A percentile compares a stretch with the other conserved stretches of the same genome.
Conservation (phyloP, 1,140 invertebrate species). For the Samia ricini region DNA sequence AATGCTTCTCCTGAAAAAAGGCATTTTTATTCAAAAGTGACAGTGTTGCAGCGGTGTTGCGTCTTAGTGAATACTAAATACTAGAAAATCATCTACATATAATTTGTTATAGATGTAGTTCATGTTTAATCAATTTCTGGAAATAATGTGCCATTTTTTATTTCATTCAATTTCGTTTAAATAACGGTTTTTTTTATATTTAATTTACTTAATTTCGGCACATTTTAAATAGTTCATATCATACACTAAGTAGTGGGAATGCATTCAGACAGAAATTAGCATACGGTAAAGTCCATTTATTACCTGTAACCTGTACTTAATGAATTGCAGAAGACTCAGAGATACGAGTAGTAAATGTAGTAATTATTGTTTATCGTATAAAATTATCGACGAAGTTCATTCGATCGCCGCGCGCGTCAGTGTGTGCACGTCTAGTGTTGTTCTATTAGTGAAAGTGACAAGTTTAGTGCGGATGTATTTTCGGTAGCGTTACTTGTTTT, state of each 20-base stretch:
- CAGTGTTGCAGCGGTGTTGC: no score
- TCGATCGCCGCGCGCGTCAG: constrained; percentile 33
- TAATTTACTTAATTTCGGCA: neutral
- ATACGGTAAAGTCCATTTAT: neutral
- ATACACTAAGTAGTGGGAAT: neutral
- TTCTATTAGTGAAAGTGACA: constrained; percentile 38
- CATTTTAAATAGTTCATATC: neutral
- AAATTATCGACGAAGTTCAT: constrained; percentile 26
- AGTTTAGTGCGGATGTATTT: constrained; percentile 45
- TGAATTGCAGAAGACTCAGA: neutral
- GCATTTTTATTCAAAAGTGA: no score
- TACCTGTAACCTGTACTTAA: constrained; percentile 11
- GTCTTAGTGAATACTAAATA: no score
- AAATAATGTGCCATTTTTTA: no score
- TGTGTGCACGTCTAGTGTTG: constrained; percentile 34
- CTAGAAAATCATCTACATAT: no score
- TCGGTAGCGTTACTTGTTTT: constrained; percentile 58
- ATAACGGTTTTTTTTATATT: no score
- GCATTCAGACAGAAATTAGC: constrained; percentile 14
- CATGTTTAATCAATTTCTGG: no score
- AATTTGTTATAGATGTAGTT: no score
- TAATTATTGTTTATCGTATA: constrained; percentile 1
- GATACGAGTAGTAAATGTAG: constrained; percentile 12
- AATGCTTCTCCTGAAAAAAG: no score
- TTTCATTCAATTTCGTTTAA: no score